Base-by-base conservation (phyloP, 2,113 vertebrate species). In the Ptilonorhynchus violaceus region DNA sequence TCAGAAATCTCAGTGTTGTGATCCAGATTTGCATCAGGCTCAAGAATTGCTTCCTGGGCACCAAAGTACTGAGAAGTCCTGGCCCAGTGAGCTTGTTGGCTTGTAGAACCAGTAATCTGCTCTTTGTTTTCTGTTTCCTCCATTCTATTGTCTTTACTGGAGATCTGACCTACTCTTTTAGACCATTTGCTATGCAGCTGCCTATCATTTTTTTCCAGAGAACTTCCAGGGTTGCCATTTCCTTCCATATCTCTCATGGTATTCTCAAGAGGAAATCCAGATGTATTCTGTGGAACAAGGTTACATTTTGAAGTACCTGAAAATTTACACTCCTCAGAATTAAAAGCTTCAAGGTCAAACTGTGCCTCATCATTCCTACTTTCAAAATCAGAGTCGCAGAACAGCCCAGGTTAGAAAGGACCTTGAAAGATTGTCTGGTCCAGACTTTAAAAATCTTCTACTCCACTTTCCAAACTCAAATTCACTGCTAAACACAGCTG, bases 211-310 rank as follows among this genome's bases (percentile, higher is more conserved):
- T 93, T 94, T 53, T 95, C 94, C 63, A 73, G 6, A 84, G 83
- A 85, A 72, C 74, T 90, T 95, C 88, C 53, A 31, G 19, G 47
- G 42, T 3, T 97, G 49, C 37, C 63, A 94, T 37, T 89, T 77
- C 67, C 62, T 92, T 97, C 91, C 89, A 62, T 39, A 67, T 91
- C 68, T 67, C 27, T 90, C 47, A 70, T 18, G 25, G 46, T 25
- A 79, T 24, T 35, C 74, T 93, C 39, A 96, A 89, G 87, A 93
- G 59, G 88, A 83, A 96, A 92, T 63, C 89, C 93, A 84, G 83
- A 87, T 33, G 92, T 44, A 96, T 82, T 92, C 98, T 98, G 88
- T 69, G 81, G 95, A 96, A 96, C 27, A 96, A 97, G 88, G 88
- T 97, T 92, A 95, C 83, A 96, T 91, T 95, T 96, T 88, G 76